These are phyloP conservation scores for Tangara arthus DNA, from an alignment of 2,797 vertebrate species.

Conservation along the genomic window DNA sequence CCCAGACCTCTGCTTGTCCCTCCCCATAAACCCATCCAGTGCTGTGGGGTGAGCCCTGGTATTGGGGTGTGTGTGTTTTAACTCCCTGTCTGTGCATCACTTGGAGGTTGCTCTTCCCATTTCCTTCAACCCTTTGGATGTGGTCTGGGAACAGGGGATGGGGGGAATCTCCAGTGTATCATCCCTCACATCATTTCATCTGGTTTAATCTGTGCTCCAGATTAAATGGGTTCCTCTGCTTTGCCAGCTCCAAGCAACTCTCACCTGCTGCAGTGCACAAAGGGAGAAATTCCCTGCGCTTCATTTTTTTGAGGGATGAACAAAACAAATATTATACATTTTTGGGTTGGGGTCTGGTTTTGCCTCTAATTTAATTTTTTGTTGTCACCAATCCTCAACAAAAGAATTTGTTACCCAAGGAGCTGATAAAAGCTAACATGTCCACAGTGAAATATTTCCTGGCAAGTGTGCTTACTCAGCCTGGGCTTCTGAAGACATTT, in stretches of 20 bases:
- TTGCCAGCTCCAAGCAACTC: not conserved
- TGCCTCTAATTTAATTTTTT: conserved; percentile 50
- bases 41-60: not conserved
- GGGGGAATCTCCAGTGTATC: not conserved
- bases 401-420: conserved; percentile 35
- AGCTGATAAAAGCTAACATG: conserved; percentile 26
- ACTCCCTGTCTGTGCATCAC: not conserved
- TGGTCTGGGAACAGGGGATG: not conserved
- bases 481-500: conserved; percentile 21
- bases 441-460: conserved; percentile 29
- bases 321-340: conserved; percentile 12
- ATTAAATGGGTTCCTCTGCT: not conserved
- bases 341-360: conserved; percentile 1
- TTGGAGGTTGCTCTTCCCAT: not conserved
- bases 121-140: not conserved
- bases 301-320: conserved; percentile 52
- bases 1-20: not conserved
- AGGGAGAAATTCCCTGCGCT: not conserved
- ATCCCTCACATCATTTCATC: not conserved
- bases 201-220: not conserved
- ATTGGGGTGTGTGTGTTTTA: not conserved
- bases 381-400: conserved; percentile 22
- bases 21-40: not conserved
- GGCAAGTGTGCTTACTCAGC: not conserved
- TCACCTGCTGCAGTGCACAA: not conserved